Base-by-base conservation (phyloP, 1,140 invertebrate species). In the Parasteatoda tepidariorum region DNA sequence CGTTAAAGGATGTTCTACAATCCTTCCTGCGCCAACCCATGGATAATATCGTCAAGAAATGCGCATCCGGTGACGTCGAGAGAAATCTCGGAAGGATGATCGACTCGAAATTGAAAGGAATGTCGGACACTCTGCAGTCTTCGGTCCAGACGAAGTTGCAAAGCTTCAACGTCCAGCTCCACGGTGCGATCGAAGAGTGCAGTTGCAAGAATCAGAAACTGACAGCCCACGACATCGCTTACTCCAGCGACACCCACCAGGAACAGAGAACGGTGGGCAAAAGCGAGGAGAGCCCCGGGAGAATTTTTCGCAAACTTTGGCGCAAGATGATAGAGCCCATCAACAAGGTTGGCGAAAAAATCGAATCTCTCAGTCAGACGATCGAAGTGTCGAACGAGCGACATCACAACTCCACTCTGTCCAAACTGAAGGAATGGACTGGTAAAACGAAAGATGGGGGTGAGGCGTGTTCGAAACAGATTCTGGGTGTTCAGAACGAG, bases 281-380 rank as follows among this genome's bases (percentile, higher is more conserved):
- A 30, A 31, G 59, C 24, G 22, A 15, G 30, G 74, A 85, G n/a
- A 75, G 59, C 2, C 84, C 84, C 6, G 84, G 84, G 1, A 26
- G 78, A 24, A 85, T 85, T 41, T 85, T 85, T 38, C 22, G 84
- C n/a, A 85, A 82, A 41, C 24, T 85, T 7, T 85, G 84, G 84
- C 54, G 84, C 26, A 75, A 76, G 54, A 70, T 85, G 64, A 85
- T 76, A 0, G 84, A 85, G 28, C 84, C 84, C 22, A 59, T 85
- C 13, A 75, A 66, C 13, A 82, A 85, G 68, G 26, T 85, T 15
- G 71, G 74, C 3, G 71, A 75, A 9, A 85, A 76, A 59, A 76
- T 85, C 2, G 84, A 85, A 48, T 24, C 71, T 4, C 33, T 84
- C 3, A 24, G 41, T 28, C 67, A 73, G 2, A 66, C 54, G 2